phyloP scores from a whole-genome alignment of 2,113 vertebrate species.

The Calidris pygmaea region DNA sequence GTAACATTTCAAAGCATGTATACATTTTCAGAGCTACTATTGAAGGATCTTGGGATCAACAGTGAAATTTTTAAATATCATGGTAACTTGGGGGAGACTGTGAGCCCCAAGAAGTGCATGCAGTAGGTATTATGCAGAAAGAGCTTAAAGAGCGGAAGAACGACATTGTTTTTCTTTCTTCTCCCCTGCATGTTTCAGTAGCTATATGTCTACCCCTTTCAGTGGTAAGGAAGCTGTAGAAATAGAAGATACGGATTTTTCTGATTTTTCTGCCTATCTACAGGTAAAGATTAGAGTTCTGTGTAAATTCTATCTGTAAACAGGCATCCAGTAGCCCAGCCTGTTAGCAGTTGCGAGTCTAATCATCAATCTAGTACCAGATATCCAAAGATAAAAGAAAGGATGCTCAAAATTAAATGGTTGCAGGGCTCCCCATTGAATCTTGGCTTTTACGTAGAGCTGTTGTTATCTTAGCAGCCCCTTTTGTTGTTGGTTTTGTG shows the following conservation, averaged over 20 bases:
- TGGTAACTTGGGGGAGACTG: background rate
- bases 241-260: background rate
- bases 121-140: background rate
- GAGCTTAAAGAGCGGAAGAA: background rate
- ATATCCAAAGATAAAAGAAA: background rate
- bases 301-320: background rate
- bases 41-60: background rate
- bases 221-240: background rate
- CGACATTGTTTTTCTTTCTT: background rate
- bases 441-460: background rate
- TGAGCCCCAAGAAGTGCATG: background rate
- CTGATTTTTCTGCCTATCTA: background rate
- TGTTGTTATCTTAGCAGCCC: background rate
- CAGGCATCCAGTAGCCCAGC: background rate
- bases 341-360: background rate
- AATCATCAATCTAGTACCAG: background rate
- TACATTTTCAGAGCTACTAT: background rate
- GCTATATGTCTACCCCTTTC: fast-evolving
- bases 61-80: background rate
- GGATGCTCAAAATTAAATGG: background rate
- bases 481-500: background rate
- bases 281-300: background rate
- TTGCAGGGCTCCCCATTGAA: background rate
- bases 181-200: background rate
- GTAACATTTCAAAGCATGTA: background rate